Percentiles rank a stretch among this genome's conserved stretches.
Evolutionary conservation across 2,797 vertebrate species (phyloP).

Genomic region (Acropternis orthonyx): DNA sequence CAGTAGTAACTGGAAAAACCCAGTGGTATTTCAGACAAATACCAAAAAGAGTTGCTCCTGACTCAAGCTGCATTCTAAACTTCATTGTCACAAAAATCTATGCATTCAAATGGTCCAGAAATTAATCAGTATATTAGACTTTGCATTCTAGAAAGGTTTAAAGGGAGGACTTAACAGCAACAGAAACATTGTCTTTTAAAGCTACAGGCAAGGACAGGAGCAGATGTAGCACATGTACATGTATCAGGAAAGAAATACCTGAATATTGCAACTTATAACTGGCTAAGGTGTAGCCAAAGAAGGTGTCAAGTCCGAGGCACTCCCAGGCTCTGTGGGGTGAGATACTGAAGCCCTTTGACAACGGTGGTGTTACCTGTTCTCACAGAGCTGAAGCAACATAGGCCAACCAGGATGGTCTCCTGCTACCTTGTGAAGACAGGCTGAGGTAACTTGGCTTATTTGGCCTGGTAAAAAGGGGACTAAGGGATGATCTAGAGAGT

Average conservation of each 20-base stretch:
- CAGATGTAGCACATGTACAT: background rate
- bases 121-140: background rate
- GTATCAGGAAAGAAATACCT: background rate
- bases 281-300: background rate
- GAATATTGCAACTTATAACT: background rate
- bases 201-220: background rate
- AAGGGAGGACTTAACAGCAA: background rate
- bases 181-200: background rate
- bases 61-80: background rate
- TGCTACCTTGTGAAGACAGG: background rate
- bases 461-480: background rate
- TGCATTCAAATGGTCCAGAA: background rate
- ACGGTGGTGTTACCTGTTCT: background rate
- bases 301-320: background rate
- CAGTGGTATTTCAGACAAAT: background rate
- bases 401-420: accelerated
- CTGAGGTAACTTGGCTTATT: background rate
- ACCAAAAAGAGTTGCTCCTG: background rate
- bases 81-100: background rate
- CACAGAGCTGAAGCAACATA: background rate
- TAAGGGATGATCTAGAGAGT: background rate
- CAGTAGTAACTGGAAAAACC: background rate
- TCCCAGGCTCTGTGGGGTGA: background rate
- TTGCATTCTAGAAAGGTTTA: background rate
- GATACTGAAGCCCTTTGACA: background rate